Conservation (phyloP, 2,888 invertebrate species). For the Synanthedon tipuliformis region DNA sequence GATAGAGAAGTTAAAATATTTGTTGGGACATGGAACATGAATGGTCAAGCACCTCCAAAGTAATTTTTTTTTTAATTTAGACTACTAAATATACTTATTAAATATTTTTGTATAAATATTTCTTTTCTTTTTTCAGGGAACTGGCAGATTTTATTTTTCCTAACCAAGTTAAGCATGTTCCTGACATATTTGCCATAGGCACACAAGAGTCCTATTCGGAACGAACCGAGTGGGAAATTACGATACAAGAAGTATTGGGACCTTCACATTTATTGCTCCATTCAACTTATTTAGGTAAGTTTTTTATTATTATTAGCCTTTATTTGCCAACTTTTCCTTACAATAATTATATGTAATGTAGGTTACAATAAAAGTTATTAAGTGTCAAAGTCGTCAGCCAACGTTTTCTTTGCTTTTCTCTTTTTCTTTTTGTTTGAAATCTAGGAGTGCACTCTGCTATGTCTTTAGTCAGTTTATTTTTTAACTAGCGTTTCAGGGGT, state of each 20-base stretch:
- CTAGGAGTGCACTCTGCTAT: too few relatives aligned
- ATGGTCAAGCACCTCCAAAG: slow-evolving; percentile 88
- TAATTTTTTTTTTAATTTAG: slow-evolving; percentile 39
- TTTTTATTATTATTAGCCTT: background rate
- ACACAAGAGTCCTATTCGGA: slow-evolving; percentile 94
- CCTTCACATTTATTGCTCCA: slow-evolving; percentile 92
- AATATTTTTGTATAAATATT: background rate
- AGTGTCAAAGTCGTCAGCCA: too few relatives aligned
- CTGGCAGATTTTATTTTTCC: slow-evolving; percentile 92
- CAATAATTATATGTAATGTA: too few relatives aligned
- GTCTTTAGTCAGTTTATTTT: too few relatives aligned
- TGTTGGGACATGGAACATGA: slow-evolving; percentile 98
- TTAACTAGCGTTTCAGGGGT: too few relatives aligned
- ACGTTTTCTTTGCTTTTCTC: too few relatives aligned
- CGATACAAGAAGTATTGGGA: slow-evolving; percentile 91
- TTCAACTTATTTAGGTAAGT: slow-evolving; percentile 80
- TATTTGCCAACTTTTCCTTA: too few relatives aligned
- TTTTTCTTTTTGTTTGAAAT: too few relatives aligned
- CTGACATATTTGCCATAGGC: slow-evolving; percentile 92
- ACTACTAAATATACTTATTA: background rate
- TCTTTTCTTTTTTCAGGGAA: slow-evolving; percentile 66
- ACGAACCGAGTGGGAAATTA: slow-evolving; percentile 88
- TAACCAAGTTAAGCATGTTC: slow-evolving; percentile 84
- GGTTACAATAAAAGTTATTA: too few relatives aligned
- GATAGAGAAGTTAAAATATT: slow-evolving; percentile 87